Evolutionary conservation across 1,140 invertebrate species (phyloP).

Genomic region (Papilio machaon): DNA sequence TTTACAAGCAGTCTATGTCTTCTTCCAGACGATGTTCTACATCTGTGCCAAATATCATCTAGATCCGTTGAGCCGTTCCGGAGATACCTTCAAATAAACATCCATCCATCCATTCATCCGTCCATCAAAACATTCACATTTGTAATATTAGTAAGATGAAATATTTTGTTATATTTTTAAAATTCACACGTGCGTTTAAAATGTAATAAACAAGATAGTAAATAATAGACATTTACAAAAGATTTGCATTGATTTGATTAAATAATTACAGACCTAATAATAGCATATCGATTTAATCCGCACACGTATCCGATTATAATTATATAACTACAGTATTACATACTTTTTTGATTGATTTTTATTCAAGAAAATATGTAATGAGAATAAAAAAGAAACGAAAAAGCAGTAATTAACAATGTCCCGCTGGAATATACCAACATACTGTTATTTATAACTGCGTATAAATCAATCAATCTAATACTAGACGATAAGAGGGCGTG

Average conservation of each 20-base stretch:
- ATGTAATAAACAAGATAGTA: background rate
- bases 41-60: too few species aligned
- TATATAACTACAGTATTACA: background rate
- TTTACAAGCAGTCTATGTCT: too few species aligned
- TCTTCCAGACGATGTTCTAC: too few species aligned
- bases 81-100: too few species aligned
- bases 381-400: background rate
- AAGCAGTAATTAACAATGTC: too few species aligned
- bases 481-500: conserved; percentile 49
- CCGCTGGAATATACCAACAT: background rate
- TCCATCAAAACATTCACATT: too few species aligned
- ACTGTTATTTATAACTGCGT: background rate
- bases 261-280: conserved; percentile 4
- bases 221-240: background rate
- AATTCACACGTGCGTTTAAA: conserved; percentile 3
- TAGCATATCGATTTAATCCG: conserved; percentile 10
- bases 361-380: background rate
- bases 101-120: too few species aligned
- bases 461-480: conserved; percentile 35
- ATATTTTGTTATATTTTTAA: background rate
- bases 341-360: conserved; percentile 46
- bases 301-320: background rate
- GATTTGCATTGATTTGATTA: conserved; percentile 16
- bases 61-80: too few species aligned
- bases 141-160: too few species aligned